Evolutionary conservation across 2,888 invertebrate species (phyloP).

Genomic region (Strigamia crassipes): DNA sequence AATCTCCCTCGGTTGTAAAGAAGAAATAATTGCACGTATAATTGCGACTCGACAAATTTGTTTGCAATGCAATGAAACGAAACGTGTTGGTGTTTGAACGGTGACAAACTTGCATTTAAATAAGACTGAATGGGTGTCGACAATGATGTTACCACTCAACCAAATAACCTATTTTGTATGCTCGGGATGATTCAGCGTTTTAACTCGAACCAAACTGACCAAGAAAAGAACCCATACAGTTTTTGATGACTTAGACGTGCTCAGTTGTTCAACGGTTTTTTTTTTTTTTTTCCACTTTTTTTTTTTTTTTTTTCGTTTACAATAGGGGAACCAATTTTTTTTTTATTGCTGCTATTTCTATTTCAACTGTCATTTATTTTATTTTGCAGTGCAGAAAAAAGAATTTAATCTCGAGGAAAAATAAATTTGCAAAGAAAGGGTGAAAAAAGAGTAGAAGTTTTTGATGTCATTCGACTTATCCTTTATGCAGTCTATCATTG

Average conservation of each 20-base stretch:
- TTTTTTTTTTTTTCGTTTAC: not conserved
- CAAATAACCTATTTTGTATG: not conserved
- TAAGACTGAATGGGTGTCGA: not conserved
- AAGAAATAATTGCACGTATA: not conserved
- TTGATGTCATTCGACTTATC: not conserved
- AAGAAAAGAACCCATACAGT: not conserved
- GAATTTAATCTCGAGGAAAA: no score
- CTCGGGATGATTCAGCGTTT: not conserved
- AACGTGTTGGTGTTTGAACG: no score
- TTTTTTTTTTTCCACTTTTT: not conserved
- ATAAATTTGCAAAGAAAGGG: not conserved
- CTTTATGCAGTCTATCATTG: not conserved
- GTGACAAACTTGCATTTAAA: slow-evolving; percentile 10
- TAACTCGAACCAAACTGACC: slow-evolving; percentile 4
- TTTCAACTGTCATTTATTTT: no score
- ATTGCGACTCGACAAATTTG: not conserved
- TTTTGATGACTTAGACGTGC: slow-evolving; percentile 4
- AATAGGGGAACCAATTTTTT: not conserved
- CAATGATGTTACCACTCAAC: not conserved
- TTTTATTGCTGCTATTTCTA: not conserved
- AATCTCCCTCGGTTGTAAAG: not conserved
- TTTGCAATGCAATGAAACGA: not conserved
- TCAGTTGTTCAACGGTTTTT: not conserved
- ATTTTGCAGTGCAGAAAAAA: no score
- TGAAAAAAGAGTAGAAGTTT: not conserved